A percentile compares a stretch with the other conserved stretches of the same genome.
Evolutionary conservation across 2,113 vertebrate genomes (phyloP).

Genomic region (Crotalus tigris): DNA sequence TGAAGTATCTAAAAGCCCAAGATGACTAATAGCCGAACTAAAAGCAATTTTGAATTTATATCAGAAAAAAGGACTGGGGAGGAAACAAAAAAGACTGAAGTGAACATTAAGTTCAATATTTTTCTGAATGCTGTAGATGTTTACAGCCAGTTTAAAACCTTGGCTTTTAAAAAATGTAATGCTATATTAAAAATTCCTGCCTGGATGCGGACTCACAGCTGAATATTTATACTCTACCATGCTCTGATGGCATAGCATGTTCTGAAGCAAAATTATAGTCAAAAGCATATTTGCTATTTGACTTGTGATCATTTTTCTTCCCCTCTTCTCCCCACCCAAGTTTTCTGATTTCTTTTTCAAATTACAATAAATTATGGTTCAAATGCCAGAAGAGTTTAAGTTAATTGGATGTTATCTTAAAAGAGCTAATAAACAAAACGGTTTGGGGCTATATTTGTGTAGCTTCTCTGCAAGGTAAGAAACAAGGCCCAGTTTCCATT

Average conservation of each 20-base stretch:
- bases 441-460: constrained; percentile 56
- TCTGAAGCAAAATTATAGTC: constrained; percentile 14
- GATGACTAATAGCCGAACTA: neutral
- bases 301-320: constrained; percentile 2
- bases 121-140: neutral
- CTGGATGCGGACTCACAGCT: neutral
- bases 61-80: neutral
- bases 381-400: constrained; percentile 65
- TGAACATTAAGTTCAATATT: fast-evolving
- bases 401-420: constrained; percentile 67
- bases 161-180: fast-evolving
- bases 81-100: neutral
- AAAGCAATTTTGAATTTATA: neutral
- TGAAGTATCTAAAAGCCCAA: neutral
- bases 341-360: constrained; percentile 50
- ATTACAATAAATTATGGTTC: constrained; percentile 59
- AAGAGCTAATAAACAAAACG: constrained; percentile 62
- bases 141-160: fast-evolving
- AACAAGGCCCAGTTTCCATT: constrained; percentile 9
- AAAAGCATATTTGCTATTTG: neutral
- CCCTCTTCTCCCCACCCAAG: constrained; percentile 26
- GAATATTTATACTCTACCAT: constrained; percentile 27
- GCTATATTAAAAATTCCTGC: fast-evolving
- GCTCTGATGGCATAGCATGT: neutral
- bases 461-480: constrained; percentile 28